A percentile compares a stretch with the other conserved stretches of the same genome.
These are phyloP conservation scores for Gymnoscelis rufifasciata DNA, from an alignment of 2,888 invertebrate species.

Conservation along the genomic window DNA sequence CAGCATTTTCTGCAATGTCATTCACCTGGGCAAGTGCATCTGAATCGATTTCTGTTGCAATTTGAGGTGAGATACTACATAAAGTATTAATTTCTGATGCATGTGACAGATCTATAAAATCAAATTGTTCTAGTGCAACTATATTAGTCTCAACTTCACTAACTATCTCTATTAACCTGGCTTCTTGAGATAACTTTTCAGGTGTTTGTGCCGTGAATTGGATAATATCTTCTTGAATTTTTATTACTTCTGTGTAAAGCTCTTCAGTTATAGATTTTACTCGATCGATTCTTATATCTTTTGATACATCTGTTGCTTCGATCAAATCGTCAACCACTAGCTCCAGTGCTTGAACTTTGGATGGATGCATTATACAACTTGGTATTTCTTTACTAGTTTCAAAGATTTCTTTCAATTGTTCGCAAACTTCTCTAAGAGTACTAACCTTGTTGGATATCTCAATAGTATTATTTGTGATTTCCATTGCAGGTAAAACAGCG, in stretches of 20 bases:
- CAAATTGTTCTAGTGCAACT: constrained; percentile 57
- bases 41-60: constrained; percentile 48
- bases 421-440: constrained; percentile 47
- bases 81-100: constrained; percentile 46
- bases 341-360: constrained; percentile 40
- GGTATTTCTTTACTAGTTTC: constrained; percentile 33
- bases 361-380: constrained; percentile 8
- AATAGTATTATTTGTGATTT: constrained; percentile 50
- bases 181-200: constrained; percentile 46
- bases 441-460: constrained; percentile 57
- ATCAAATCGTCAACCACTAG: constrained; percentile 45
- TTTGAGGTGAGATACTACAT: constrained; percentile 40
- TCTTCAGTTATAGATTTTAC: constrained; percentile 54
- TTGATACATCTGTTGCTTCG: constrained; percentile 45
- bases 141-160: constrained; percentile 59
- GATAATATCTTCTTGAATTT: constrained; percentile 56
- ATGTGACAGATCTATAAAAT: constrained; percentile 56
- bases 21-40: constrained; percentile 50
- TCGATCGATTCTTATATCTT: constrained; percentile 48
- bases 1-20: constrained; percentile 50
- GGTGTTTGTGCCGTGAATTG: constrained; percentile 44
- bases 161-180: constrained; percentile 53
- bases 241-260: constrained; percentile 49
- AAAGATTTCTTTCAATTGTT: constrained; percentile 48
- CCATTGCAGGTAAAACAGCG: constrained; percentile 50